Evolutionary conservation across 2,797 vertebrate genomes (phyloP).

Genomic region (Nyctibius grandis): DNA sequence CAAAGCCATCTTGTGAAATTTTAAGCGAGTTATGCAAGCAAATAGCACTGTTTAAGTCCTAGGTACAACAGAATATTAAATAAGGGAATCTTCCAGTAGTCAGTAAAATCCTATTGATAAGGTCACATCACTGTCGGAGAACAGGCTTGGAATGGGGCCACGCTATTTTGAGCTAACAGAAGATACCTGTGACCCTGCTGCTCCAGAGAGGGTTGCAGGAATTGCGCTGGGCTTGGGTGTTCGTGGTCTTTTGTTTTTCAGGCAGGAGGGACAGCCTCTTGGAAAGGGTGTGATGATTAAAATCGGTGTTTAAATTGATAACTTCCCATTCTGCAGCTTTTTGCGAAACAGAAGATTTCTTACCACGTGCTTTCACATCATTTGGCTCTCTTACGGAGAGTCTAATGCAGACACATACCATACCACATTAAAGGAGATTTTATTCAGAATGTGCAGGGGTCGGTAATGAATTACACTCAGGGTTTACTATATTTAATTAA

Average conservation of each 20-base stretch:
- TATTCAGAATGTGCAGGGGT: background rate
- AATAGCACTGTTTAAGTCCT: background rate
- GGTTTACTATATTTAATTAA: background rate
- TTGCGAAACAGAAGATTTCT: background rate
- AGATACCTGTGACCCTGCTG: background rate
- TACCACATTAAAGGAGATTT: accelerated
- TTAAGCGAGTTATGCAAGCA: background rate
- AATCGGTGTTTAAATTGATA: background rate
- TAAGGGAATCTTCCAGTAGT: background rate
- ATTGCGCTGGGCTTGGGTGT: background rate
- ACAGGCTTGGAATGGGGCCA: background rate
- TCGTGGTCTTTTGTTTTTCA: background rate
- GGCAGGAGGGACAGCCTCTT: background rate
- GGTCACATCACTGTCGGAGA: slow-evolving; percentile 5
- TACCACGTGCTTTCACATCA: background rate
- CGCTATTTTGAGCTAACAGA: slow-evolving; percentile 23
- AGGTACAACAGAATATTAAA: slow-evolving; percentile 33
- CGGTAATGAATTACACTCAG: background rate
- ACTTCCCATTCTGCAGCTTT: background rate
- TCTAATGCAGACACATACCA: background rate
- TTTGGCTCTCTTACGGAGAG: background rate
- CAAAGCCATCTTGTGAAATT: background rate
- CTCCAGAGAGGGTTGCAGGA: background rate
- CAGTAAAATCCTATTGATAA: slow-evolving; percentile 38
- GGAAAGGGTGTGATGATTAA: background rate